Percentiles rank a stretch among this genome's conserved stretches.
Evolutionary conservation across 2,797 vertebrate species (phyloP).

Genomic region (Scolopax bukidnonensis): DNA sequence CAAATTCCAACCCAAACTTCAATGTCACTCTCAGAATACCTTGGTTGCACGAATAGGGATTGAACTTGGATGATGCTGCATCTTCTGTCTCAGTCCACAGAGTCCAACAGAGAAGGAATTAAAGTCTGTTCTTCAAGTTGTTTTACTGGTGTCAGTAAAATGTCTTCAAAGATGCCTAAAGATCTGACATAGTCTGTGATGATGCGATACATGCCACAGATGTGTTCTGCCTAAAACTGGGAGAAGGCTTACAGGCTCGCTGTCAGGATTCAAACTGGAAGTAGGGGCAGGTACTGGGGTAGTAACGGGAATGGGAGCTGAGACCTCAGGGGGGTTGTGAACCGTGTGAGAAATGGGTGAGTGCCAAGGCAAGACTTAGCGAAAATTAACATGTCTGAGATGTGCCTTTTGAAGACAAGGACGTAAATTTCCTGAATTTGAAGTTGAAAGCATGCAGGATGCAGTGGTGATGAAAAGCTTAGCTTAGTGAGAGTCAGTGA

Average conservation of each 20-base stretch:
- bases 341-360: background rate
- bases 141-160: background rate
- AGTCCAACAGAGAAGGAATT: background rate
- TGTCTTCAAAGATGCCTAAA: background rate
- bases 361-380: background rate
- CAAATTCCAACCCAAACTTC: background rate
- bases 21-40: background rate
- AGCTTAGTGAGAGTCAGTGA: background rate
- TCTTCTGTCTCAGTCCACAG: background rate
- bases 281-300: background rate
- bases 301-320: rapidly evolving
- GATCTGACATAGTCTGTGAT: background rate
- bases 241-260: rapidly evolving
- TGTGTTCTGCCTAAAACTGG: background rate
- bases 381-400: background rate
- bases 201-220: background rate
- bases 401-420: background rate
- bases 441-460: background rate
- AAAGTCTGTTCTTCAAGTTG: background rate
- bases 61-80: background rate
- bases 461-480: background rate
- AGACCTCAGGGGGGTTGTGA: background rate
- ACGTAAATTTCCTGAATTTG: background rate
- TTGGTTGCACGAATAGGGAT: background rate
- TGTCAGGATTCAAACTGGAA: background rate